Conservation (phyloP, 1,140 invertebrate genomes). For the Hylaeus volcanicus region DNA sequence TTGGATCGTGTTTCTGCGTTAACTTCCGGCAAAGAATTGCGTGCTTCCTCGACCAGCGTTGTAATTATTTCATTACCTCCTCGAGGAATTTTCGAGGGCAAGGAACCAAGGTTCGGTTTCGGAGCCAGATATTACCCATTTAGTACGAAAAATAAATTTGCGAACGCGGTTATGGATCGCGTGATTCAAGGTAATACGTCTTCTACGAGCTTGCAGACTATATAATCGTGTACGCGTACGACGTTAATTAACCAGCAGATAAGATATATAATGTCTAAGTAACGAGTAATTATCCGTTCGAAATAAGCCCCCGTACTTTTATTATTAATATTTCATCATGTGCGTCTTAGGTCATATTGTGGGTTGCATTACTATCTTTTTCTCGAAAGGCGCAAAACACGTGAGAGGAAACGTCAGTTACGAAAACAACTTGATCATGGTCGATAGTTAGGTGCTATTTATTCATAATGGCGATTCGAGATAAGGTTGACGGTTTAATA, state of each 20-base stretch:
- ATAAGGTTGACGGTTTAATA: too few relatives aligned
- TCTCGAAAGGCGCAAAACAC: too few relatives aligned
- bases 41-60: too few relatives aligned
- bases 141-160: constrained; percentile 6
- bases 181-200: constrained; percentile 45
- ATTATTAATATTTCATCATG: too few relatives aligned
- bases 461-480: too few relatives aligned
- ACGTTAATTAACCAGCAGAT: background rate
- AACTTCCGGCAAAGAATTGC: background rate
- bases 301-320: too few relatives aligned
- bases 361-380: too few relatives aligned
- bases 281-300: too few relatives aligned
- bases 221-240: background rate
- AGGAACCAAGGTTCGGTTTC: background rate
- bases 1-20: background rate
- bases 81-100: background rate
- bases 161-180: constrained; percentile 38
- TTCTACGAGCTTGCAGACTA: constrained; percentile 3
- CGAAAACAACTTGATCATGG: too few relatives aligned
- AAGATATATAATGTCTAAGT: background rate
- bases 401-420: too few relatives aligned
- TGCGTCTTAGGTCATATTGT: too few relatives aligned
- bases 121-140: background rate
- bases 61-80: background rate
- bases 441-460: too few relatives aligned